Evolutionary conservation across 23 tunicate species (phyloP).

Genomic region (Botrylloides violaceus): DNA sequence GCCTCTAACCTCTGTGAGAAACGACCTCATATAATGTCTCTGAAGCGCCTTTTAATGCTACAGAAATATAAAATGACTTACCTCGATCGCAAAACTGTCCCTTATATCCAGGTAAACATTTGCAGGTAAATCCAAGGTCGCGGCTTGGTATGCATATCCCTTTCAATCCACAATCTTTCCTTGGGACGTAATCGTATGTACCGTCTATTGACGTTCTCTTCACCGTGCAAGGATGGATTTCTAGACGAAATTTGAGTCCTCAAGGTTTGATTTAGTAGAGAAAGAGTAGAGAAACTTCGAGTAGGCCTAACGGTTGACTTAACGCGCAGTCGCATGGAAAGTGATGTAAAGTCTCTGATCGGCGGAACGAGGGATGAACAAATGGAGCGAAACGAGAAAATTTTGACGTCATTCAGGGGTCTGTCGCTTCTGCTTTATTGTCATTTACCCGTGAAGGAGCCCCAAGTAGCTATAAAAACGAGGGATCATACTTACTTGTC

Average conservation of each 20-base stretch:
- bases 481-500: background rate
- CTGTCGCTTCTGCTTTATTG: no score
- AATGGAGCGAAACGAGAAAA: no score
- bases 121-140: background rate
- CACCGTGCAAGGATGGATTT: constrained; percentile 7
- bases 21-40: background rate
- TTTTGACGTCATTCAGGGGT: no score
- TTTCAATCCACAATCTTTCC: constrained; percentile 18
- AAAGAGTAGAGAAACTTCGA: no score
- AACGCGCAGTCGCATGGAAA: no score
- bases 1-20: background rate
- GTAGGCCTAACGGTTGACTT: no score
- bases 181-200: background rate
- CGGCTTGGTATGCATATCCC: constrained; percentile 3
- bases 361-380: no score
- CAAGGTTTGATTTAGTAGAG: no score
- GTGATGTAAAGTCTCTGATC: no score
- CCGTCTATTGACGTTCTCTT: constrained; percentile 3
- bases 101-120: constrained; percentile 6
- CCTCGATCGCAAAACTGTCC: constrained; percentile 20
- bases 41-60: background rate
- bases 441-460: no score
- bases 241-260: no score
- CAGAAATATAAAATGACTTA: background rate
- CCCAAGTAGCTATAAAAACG: no score